Evolutionary conservation across 2,113 vertebrate species (phyloP).

Genomic region (Centropus bengalensis): DNA sequence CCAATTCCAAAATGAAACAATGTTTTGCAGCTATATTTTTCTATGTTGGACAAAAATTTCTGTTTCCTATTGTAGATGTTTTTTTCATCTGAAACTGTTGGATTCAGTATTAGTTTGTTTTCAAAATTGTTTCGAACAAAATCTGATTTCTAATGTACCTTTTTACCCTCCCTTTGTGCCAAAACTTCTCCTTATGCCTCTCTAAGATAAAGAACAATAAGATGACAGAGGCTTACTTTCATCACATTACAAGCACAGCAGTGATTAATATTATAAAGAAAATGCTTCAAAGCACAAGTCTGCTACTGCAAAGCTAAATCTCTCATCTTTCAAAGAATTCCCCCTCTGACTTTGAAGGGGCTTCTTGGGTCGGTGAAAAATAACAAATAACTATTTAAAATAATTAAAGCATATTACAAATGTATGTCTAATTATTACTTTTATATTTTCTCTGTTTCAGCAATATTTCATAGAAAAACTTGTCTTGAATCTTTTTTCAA

Average conservation of each 20-base stretch:
- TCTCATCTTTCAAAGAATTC: background rate
- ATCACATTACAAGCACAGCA: background rate
- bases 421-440: accelerated
- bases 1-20: background rate
- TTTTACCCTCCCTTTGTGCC: background rate
- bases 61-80: background rate
- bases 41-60: background rate
- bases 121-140: background rate
- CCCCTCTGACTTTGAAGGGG: background rate
- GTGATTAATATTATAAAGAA: background rate
- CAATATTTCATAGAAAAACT: background rate
- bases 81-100: background rate
- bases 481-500: background rate
- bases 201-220: background rate
- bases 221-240: background rate
- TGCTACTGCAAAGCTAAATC: background rate
- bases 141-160: background rate
- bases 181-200: background rate
- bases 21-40: background rate
- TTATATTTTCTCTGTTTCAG: background rate
- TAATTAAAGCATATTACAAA: background rate
- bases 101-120: background rate
- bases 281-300: background rate
- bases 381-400: background rate
- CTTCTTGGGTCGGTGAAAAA: background rate